Conservation (phyloP, 30 jellyfish, hydroid and myxozoan genomes). For the Aurelia sp. region DNA sequence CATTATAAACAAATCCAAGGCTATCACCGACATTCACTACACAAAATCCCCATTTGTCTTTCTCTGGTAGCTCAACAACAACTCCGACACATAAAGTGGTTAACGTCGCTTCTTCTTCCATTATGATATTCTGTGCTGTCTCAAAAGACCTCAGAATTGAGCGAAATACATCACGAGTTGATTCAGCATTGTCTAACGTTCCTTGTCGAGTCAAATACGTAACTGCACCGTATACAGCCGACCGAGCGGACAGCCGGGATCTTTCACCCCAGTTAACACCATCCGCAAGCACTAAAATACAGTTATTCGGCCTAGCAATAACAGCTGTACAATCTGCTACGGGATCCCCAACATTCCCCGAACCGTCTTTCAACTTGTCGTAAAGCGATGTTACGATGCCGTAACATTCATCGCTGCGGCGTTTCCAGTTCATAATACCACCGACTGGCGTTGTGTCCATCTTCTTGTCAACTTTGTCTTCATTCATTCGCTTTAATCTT, state of each 20-base stretch:
- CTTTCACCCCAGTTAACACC: constrained; percentile 98
- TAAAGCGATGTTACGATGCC: constrained; percentile 83
- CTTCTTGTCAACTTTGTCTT: neutral
- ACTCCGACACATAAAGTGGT: constrained; percentile 92
- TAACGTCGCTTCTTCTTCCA: constrained; percentile 84
- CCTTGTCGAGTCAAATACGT: constrained; percentile 47
- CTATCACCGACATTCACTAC: constrained; percentile 93
- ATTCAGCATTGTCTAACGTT: constrained; percentile 31
- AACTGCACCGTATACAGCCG: constrained; percentile 82
- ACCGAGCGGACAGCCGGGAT: constrained; percentile 82
- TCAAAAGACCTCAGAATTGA: constrained; percentile 76
- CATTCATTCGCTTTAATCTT: constrained; percentile 13
- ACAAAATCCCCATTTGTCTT: constrained; percentile 89
- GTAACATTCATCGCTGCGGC: constrained; percentile 72
- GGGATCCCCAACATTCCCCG: constrained; percentile 82
- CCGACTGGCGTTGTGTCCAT: constrained; percentile 53
- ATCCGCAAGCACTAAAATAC: constrained; percentile 84
- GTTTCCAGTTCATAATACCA: constrained; percentile 74
- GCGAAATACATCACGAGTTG: constrained; percentile 82
- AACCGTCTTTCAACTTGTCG: constrained; percentile 35
- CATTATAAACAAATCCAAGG: constrained; percentile 77
- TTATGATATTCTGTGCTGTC: constrained; percentile 73
- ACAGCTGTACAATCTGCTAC: constrained; percentile 87
- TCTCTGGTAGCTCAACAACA: constrained; percentile 81
- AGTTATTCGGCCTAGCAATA: constrained; percentile 69